Evolutionary conservation across 2,797 vertebrate species (phyloP).

Genomic region (Pogoniulus pusillus): DNA sequence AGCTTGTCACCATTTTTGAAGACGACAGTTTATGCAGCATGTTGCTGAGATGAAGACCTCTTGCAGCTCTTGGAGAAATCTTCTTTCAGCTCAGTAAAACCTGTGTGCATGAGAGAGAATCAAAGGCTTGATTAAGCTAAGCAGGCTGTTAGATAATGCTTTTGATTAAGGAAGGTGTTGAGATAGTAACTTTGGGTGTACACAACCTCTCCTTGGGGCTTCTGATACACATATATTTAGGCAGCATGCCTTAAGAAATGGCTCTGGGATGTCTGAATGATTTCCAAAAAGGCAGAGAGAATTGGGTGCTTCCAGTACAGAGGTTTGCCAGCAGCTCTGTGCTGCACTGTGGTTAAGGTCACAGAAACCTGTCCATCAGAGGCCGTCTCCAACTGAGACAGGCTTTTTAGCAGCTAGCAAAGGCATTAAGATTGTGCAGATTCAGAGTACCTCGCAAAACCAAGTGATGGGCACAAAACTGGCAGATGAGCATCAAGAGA

Average conservation of each 20-base stretch:
- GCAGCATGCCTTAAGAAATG: neutral
- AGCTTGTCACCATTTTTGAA: neutral
- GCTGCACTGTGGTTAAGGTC: neutral
- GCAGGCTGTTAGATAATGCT: neutral
- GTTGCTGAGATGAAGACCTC: neutral
- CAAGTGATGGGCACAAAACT: neutral
- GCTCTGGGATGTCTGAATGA: neutral
- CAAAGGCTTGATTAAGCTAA: neutral
- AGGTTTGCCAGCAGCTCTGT: neutral
- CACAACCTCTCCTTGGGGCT: neutral
- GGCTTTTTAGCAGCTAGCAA: neutral
- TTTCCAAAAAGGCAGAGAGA: neutral
- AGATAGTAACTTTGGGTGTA: neutral
- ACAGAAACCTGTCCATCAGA: neutral
- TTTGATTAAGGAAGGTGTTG: neutral
- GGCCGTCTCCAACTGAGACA: neutral
- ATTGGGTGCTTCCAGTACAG: neutral
- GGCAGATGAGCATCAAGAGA: neutral
- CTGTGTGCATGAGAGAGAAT: neutral
- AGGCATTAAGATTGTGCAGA: neutral
- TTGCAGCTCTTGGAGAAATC: neutral
- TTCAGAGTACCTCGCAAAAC: neutral
- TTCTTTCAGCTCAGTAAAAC: neutral
- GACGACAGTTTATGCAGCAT: neutral
- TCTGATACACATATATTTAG: neutral